These are phyloP conservation scores for Aplysina aerophoba DNA, from an alignment of 37 sponge, comb jelly and placozoan species.

Conservation along the genomic window DNA sequence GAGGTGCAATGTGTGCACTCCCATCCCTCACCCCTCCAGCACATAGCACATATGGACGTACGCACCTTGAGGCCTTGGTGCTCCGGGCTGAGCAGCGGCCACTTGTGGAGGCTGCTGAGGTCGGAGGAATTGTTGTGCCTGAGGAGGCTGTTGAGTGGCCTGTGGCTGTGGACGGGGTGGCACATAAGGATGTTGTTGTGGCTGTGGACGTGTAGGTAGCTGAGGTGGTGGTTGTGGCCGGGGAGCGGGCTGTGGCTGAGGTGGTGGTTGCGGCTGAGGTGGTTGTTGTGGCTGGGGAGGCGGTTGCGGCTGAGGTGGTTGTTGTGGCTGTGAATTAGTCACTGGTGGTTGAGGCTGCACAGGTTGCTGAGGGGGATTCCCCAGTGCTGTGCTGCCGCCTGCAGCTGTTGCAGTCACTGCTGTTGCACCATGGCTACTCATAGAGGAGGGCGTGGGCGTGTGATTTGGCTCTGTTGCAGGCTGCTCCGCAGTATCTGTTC, in stretches of 20 bases:
- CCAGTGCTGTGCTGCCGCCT: no score
- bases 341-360: constrained; percentile 5
- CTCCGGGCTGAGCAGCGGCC: background rate
- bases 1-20: no score
- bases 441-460: background rate
- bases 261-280: background rate
- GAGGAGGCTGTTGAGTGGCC: constrained; percentile 4
- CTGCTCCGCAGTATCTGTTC: no score
- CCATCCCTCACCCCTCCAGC: background rate
- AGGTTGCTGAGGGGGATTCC: background rate
- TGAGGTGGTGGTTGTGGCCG: background rate
- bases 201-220: constrained; percentile 3
- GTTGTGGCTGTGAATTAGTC: no score
- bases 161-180: background rate
- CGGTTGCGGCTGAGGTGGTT: background rate
- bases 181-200: background rate
- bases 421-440: background rate
- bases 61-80: background rate
- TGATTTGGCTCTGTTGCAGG: no score
- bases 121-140: background rate
- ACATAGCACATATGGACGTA: no score
- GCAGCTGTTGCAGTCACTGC: no score
- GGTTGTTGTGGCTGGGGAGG: constrained; percentile 6
- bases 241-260: background rate
- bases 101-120: background rate